A percentile compares a stretch with the other conserved stretches of the same genome.
Evolutionary conservation across 2,888 invertebrate species (phyloP).

Genomic region (Aelia acuminata): DNA sequence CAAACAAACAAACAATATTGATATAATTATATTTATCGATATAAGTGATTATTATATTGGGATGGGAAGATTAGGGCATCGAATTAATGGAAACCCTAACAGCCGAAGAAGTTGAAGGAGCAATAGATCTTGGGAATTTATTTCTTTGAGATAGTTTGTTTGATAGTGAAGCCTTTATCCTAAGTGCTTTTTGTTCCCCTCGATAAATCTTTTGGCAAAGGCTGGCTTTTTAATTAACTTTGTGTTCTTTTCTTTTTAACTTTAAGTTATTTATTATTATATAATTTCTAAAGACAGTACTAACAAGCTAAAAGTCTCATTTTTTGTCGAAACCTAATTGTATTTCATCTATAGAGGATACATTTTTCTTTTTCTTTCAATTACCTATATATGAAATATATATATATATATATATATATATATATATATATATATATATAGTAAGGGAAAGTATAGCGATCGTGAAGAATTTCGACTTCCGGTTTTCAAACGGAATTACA

Average conservation of each 20-base stretch:
- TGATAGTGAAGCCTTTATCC: neutral
- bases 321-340: too few species aligned
- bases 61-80: neutral
- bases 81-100: neutral
- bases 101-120: neutral
- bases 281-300: neutral
- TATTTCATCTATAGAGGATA: too few species aligned
- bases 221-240: neutral
- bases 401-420: too few species aligned
- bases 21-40: too few species aligned
- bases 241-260: neutral
- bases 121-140: slow-evolving; percentile 17
- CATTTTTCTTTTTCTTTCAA: too few species aligned
- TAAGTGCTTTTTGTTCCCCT: slow-evolving; percentile 9
- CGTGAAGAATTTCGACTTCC: too few species aligned
- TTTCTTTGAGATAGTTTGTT: slow-evolving; percentile 31
- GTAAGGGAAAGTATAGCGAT: too few species aligned
- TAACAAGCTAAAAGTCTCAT: too few species aligned
- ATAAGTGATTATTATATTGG: neutral
- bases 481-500: too few species aligned
- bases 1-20: too few species aligned
- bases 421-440: too few species aligned
- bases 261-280: neutral
- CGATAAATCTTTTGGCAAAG: neutral
- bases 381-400: too few species aligned